phyloP scores from a whole-genome alignment of 1,140 invertebrate species.

The Cydia amplana region DNA sequence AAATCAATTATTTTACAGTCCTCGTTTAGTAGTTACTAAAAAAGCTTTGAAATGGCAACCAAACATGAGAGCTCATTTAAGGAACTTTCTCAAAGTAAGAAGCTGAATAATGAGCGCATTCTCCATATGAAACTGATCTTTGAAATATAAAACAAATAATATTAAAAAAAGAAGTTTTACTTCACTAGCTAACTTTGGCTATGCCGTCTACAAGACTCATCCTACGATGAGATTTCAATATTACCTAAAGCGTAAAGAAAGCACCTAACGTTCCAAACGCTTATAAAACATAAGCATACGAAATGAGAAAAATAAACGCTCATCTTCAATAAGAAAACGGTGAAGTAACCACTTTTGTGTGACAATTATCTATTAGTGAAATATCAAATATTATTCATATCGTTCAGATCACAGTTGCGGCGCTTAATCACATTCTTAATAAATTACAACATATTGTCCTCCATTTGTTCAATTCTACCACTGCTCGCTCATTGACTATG shows the following conservation, averaged over 20 bases:
- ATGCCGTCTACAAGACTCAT: slow-evolving; percentile 67
- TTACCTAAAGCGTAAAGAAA: slow-evolving; percentile 70
- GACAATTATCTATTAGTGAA: slow-evolving; percentile 77
- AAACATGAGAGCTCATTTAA: slow-evolving; percentile 36
- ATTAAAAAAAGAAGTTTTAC: slow-evolving; percentile 54
- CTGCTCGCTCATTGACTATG: slow-evolving; percentile 57
- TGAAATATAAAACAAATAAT: slow-evolving; percentile 32
- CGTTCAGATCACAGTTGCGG: slow-evolving; percentile 81
- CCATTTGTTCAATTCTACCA: slow-evolving; percentile 66
- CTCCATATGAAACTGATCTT: not conserved
- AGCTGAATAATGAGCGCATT: slow-evolving; percentile 12
- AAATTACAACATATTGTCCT: slow-evolving; percentile 77
- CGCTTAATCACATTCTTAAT: slow-evolving; percentile 80
- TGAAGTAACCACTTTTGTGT: slow-evolving; percentile 66
- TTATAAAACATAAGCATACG: slow-evolving; percentile 55
- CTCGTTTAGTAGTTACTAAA: slow-evolving; percentile 41
- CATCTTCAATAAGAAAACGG: slow-evolving; percentile 50
- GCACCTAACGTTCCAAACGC: slow-evolving; percentile 65
- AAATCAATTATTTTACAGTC: slow-evolving; percentile 65
- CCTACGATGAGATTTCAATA: slow-evolving; percentile 55
- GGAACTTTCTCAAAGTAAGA: slow-evolving; percentile 38
- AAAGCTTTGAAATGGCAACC: slow-evolving; percentile 51
- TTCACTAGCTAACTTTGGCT: slow-evolving; percentile 74
- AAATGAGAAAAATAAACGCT: slow-evolving; percentile 52
- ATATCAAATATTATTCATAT: slow-evolving; percentile 81